phyloP scores from a whole-genome alignment of 2,888 invertebrate species.

The Callosobruchus maculatus region DNA sequence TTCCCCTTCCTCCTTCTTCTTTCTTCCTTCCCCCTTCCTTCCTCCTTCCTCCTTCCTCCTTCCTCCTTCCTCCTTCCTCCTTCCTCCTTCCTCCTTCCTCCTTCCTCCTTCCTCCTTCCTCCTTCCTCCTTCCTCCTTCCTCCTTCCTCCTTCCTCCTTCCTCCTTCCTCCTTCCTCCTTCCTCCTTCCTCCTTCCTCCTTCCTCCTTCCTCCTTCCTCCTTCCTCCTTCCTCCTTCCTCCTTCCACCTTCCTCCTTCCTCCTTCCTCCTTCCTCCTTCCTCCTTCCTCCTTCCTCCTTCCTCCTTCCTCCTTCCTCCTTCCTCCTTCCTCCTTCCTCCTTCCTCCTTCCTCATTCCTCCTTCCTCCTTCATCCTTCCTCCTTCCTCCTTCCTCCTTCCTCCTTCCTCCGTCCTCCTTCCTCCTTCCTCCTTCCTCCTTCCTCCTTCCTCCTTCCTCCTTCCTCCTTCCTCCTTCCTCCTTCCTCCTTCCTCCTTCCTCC shows the following conservation, averaged over 20 bases:
- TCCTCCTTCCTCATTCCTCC: neutral
- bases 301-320: neutral
- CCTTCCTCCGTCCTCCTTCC: neutral
- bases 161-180: neutral
- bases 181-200: slow-evolving; percentile 1
- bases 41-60: neutral
- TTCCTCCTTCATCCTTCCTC: neutral
- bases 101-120: neutral
- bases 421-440: neutral
- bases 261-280: neutral
- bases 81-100: neutral
- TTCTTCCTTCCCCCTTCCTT: neutral
- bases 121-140: slow-evolving; percentile 1
- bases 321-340: neutral
- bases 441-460: neutral
- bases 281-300: neutral
- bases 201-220: neutral
- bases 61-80: slow-evolving; percentile 1
- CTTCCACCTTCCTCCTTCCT: neutral
- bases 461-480: neutral
- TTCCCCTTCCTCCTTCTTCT: neutral
- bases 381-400: neutral
- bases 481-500: neutral
- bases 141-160: neutral
- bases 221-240: neutral